Conservation (phyloP, 2,797 vertebrate species). For the Mycteria americana region DNA sequence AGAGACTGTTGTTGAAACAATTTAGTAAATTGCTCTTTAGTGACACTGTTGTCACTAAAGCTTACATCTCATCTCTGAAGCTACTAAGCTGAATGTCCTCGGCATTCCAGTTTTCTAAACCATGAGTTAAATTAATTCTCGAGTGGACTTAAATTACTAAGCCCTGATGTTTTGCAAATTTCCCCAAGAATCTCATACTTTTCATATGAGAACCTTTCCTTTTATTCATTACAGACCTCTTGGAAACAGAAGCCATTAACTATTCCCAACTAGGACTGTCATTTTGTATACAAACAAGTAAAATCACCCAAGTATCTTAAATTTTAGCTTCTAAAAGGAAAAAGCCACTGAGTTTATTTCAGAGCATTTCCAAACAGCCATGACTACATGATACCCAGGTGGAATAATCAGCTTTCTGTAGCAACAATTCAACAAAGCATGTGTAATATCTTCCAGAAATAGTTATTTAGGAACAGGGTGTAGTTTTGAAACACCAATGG, state of each 20-base stretch:
- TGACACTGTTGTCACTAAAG: not conserved
- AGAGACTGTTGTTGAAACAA: not conserved
- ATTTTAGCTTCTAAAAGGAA: not conserved
- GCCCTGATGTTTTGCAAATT: not conserved
- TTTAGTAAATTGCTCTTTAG: not conserved
- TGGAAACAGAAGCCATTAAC: not conserved
- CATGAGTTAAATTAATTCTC: not conserved
- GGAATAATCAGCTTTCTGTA: not conserved
- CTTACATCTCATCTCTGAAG: not conserved
- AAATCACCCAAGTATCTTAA: not conserved
- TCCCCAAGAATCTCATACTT: not conserved
- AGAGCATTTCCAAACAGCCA: not conserved
- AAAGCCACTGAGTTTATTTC: not conserved
- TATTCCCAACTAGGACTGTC: not conserved
- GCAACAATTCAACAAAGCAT: not conserved
- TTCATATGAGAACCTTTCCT: not conserved
- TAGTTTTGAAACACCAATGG: not conserved
- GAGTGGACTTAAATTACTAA: not conserved
- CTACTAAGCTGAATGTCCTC: not conserved
- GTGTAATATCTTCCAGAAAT: not conserved
- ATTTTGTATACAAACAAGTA: not conserved
- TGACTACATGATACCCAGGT: not conserved
- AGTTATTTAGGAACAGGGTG: not conserved
- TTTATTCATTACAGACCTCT: not conserved
- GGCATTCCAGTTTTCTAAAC: not conserved